Evolutionary conservation across 2,113 vertebrate species (phyloP).

Genomic region (Malurus melanocephalus): DNA sequence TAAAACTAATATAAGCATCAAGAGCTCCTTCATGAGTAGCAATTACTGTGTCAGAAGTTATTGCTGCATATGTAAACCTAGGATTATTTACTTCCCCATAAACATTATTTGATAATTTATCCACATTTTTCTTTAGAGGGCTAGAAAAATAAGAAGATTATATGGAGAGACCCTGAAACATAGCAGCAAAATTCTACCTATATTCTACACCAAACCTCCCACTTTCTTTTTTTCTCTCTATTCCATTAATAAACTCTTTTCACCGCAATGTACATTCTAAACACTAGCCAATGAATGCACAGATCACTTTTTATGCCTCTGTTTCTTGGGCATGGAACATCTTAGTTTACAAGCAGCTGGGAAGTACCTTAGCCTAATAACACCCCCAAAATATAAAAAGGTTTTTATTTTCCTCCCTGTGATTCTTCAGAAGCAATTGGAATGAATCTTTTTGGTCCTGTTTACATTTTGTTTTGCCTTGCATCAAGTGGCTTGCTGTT

Average conservation of each 20-base stretch:
- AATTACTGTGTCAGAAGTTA: constrained; percentile 38
- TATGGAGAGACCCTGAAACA: neutral
- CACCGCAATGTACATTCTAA: neutral
- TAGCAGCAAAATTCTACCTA: neutral
- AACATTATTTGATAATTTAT: neutral
- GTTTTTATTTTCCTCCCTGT: neutral
- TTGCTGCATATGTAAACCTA: neutral
- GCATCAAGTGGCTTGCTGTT: neutral
- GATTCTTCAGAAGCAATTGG: neutral
- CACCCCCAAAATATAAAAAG: neutral
- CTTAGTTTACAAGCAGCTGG: neutral
- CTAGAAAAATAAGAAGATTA: neutral
- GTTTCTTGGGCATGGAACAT: neutral
- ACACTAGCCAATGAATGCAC: neutral
- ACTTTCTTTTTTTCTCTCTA: neutral
- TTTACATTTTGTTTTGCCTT: neutral
- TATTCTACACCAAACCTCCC: neutral
- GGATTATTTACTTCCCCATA: constrained; percentile 32
- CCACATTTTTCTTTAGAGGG: neutral
- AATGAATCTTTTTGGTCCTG: neutral
- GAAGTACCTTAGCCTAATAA: neutral
- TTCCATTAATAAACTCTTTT: neutral
- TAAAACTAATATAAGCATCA: constrained; percentile 11
- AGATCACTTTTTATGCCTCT: neutral
- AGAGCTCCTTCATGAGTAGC: constrained; percentile 12